Conservation (phyloP, 2,113 vertebrate species). For the Arothron firmamentum region DNA sequence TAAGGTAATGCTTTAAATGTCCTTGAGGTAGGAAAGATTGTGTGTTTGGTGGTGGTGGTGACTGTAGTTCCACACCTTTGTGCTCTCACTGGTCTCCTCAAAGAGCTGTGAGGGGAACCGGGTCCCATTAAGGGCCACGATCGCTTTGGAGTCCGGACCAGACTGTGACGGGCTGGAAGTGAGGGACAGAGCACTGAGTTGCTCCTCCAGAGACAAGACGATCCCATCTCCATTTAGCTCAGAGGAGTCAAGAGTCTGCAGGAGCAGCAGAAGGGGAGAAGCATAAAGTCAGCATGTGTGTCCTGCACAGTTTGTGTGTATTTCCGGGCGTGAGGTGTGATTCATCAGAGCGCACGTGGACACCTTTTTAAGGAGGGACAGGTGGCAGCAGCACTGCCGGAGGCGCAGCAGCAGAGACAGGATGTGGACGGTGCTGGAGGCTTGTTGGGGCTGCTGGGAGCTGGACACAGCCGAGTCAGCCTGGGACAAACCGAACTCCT, state of each 20-base stretch:
- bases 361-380: conserved; percentile 89
- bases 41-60: no score
- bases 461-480: conserved; percentile 15
- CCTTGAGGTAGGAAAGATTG: no score
- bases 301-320: not conserved
- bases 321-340: no score
- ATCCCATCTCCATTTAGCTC: conserved; percentile 85
- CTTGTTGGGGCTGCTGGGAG: conserved; percentile 57
- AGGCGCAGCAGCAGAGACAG: conserved; percentile 90
- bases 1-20: not conserved
- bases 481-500: conserved; percentile 77
- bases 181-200: conserved; percentile 84
- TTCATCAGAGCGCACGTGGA: not conserved
- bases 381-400: conserved; percentile 93
- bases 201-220: conserved; percentile 86
- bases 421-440: conserved; percentile 85
- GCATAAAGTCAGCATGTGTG: not conserved
- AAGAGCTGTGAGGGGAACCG: conserved; percentile 80
- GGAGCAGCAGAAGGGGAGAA: not conserved
- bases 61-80: conserved; percentile 76
- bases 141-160: conserved; percentile 66
- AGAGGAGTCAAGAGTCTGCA: conserved; percentile 79
- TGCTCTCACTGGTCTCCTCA: conserved; percentile 79
- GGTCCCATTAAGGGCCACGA: conserved; percentile 82
- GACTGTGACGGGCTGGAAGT: conserved; percentile 73